Percentiles rank a stretch among this genome's conserved stretches.
Conservation (phyloP, 2,888 invertebrate genomes). For the Tiliacea citrago region DNA sequence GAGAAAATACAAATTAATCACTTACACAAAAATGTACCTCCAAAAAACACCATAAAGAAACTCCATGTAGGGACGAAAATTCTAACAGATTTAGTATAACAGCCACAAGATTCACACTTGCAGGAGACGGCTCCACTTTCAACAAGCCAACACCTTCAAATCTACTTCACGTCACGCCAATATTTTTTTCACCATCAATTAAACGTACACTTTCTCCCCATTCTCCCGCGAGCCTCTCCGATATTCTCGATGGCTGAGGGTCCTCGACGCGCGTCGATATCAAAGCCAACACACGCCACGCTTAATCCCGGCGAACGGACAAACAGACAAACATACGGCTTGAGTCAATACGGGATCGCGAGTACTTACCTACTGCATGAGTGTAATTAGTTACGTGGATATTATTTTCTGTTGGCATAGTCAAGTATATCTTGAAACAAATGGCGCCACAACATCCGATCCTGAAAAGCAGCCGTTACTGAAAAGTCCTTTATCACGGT, state of each 20-base stretch:
- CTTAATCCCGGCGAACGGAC: constrained; percentile 69
- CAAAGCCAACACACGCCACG: constrained; percentile 66
- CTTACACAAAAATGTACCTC: neutral
- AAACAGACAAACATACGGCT: constrained; percentile 59
- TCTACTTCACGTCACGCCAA: neutral
- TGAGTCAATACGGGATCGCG: constrained; percentile 54
- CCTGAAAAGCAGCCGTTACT: neutral
- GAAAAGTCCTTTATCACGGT: neutral
- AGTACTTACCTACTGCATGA: constrained; percentile 12
- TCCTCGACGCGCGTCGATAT: constrained; percentile 62
- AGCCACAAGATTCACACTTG: neutral
- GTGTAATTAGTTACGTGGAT: constrained; percentile 44
- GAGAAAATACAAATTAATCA: neutral
- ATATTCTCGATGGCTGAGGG: constrained; percentile 17
- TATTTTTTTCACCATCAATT: neutral
- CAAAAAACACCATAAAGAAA: neutral
- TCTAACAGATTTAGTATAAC: neutral
- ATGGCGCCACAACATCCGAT: neutral
- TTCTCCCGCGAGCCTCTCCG: constrained; percentile 16
- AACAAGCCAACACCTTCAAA: neutral
- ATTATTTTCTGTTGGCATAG: constrained; percentile 6
- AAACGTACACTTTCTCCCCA: constrained; percentile 16
- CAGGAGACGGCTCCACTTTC: neutral
- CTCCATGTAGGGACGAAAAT: neutral
- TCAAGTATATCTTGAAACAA: no score